Conservation (phyloP, 2,113 vertebrate species). For the Sceloporus tristichus region DNA sequence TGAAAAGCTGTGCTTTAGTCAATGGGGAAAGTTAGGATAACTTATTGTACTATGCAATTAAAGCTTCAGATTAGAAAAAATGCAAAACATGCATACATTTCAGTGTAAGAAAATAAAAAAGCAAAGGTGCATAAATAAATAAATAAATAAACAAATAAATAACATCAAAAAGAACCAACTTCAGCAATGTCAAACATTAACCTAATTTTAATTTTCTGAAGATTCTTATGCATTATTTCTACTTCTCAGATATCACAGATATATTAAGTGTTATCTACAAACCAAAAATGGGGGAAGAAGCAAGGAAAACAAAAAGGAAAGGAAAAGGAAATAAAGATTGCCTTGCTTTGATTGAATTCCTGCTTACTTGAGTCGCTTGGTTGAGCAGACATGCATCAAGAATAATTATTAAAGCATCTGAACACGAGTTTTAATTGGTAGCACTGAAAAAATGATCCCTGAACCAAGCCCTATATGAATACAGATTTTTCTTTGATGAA, state of each 20-base stretch:
- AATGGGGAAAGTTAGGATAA: too few relatives aligned
- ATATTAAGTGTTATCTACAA: conserved; percentile 27
- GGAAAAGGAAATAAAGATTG: not conserved
- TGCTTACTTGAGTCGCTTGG: conserved; percentile 39
- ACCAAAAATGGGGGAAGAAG: too few relatives aligned
- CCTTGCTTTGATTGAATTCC: conserved; percentile 51
- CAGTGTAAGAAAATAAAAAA: not conserved
- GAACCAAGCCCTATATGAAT: not conserved
- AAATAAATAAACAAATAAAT: not conserved
- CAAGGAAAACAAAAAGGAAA: not conserved
- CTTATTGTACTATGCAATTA: too few relatives aligned
- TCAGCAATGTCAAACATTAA: not conserved
- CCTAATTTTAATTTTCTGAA: conserved; percentile 11
- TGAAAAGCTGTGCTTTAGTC: too few relatives aligned
- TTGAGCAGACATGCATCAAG: conserved; percentile 52
- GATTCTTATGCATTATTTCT: not conserved
- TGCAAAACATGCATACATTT: not conserved
- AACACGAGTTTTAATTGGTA: not conserved
- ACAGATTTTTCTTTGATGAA: not conserved
- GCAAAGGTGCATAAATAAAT: not conserved
- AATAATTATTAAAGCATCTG: not conserved
- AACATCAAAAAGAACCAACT: not conserved
- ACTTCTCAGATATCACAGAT: conserved; percentile 45
- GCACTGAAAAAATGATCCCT: conserved; percentile 14
- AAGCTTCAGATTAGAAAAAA: not conserved